These are phyloP conservation scores for Mechanitis mazaeus DNA, from an alignment of 2,888 invertebrate species.

Conservation along the genomic window DNA sequence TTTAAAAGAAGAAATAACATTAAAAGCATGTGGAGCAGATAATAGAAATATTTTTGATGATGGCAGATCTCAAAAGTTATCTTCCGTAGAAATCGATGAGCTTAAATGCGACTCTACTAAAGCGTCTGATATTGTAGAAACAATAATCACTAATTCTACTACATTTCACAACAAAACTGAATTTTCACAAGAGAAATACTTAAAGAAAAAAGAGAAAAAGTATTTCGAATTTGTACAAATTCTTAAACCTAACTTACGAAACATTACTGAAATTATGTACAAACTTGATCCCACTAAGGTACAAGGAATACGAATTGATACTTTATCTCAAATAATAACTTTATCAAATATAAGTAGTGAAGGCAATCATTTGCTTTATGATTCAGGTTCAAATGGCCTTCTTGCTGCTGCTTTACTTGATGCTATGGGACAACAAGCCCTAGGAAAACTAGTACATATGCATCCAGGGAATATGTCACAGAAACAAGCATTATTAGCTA, in stretches of 20 bases:
- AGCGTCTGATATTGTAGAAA: conserved; percentile 89
- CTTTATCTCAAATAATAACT: conserved; percentile 91
- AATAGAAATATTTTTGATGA: conserved; percentile 90
- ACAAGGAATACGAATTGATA: conserved; percentile 88
- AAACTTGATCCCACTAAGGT: conserved; percentile 85
- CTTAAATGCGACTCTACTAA: conserved; percentile 85
- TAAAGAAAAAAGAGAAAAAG: conserved; percentile 96
- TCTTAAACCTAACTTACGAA: conserved; percentile 85
- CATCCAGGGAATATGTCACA: conserved; percentile 89
- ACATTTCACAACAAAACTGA: conserved; percentile 94
- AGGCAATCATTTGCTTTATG: conserved; percentile 88
- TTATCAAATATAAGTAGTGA: conserved; percentile 87
- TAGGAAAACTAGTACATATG: conserved; percentile 82
- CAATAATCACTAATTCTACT: conserved; percentile 92
- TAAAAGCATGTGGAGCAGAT: conserved; percentile 83
- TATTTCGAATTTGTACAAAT: conserved; percentile 91
- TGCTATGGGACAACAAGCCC: conserved; percentile 80
- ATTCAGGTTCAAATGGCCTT: conserved; percentile 91
- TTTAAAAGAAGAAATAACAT: conserved; percentile 79
- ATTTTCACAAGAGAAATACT: conserved; percentile 94
- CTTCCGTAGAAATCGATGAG: conserved; percentile 87
- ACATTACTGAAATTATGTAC: conserved; percentile 91
- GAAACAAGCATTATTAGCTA: conserved; percentile 84
- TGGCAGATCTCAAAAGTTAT: conserved; percentile 87
- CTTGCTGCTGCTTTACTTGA: conserved; percentile 89